These are phyloP conservation scores for Iguana delicatissima DNA, from an alignment of 2,797 vertebrate species.

Conservation along the genomic window DNA sequence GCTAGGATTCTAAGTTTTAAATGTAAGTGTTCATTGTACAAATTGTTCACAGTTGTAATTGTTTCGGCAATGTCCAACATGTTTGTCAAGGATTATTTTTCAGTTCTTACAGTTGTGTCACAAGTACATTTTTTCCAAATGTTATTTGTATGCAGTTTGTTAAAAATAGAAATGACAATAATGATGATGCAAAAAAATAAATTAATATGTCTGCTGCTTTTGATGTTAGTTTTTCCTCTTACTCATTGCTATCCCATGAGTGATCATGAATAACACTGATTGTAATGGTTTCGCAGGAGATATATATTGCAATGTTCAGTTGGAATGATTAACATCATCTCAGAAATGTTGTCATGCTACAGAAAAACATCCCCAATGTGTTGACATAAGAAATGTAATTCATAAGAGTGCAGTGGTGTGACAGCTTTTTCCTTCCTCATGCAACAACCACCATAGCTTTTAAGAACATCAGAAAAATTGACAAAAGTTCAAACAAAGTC, in stretches of 20 bases:
- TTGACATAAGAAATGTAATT: rapidly evolving
- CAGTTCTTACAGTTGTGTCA: slow-evolving; percentile 32
- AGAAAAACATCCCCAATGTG: slow-evolving; percentile 22
- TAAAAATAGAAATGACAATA: slow-evolving; percentile 68
- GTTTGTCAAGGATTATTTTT: slow-evolving; percentile 48
- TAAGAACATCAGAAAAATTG: slow-evolving; percentile 42
- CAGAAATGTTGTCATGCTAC: neutral
- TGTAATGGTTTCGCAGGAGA: neutral
- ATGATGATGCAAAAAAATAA: slow-evolving; percentile 56
- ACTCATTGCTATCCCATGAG: slow-evolving; percentile 46
- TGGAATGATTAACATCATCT: neutral
- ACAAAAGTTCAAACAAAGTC: slow-evolving; percentile 43
- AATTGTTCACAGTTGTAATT: slow-evolving; percentile 50
- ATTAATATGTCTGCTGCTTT: slow-evolving; percentile 36
- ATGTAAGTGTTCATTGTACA: slow-evolving; percentile 61
- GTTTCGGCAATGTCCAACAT: slow-evolving; percentile 56
- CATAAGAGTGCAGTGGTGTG: slow-evolving; percentile 34
- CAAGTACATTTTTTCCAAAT: slow-evolving; percentile 50
- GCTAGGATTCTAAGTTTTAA: slow-evolving; percentile 51
- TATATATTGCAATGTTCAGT: slow-evolving; percentile 23
- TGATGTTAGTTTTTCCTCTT: slow-evolving; percentile 61
- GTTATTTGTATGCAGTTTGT: slow-evolving; percentile 62
- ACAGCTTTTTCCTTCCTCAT: slow-evolving; percentile 32
- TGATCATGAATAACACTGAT: slow-evolving; percentile 17
- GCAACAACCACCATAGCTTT: slow-evolving; percentile 37